Conservation (phyloP, 2,888 invertebrate species). For the Ametastegia equiseti region DNA sequence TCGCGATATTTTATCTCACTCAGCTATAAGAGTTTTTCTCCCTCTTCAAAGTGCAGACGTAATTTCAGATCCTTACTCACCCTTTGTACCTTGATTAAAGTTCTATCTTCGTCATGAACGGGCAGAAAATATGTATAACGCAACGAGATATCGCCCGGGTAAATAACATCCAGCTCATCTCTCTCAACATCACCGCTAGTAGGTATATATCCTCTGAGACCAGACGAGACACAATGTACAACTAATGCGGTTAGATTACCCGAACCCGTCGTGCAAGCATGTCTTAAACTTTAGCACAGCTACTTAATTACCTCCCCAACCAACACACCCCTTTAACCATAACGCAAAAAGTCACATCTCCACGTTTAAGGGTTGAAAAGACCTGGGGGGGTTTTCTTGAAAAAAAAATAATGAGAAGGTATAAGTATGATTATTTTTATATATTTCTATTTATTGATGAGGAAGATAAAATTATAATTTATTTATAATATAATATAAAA, state of each 20-base stretch:
- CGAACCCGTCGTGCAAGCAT: not conserved
- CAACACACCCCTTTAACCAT: not conserved
- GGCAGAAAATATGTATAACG: not conserved
- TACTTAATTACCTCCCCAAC: not conserved
- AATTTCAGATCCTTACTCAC: constrained; percentile 32
- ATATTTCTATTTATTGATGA: too few species aligned
- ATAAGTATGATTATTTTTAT: too few species aligned
- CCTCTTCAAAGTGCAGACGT: constrained; percentile 11
- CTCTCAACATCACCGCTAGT: too few species aligned
- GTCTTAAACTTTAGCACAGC: not conserved
- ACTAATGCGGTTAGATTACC: constrained; percentile 9
- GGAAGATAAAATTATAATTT: too few species aligned
- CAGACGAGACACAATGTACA: constrained; percentile 7
- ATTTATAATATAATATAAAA: too few species aligned
- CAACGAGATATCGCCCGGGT: not conserved
- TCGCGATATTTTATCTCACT: not conserved
- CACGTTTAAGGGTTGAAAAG: not conserved
- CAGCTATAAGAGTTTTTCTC: too few species aligned
- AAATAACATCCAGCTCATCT: constrained; percentile 23
- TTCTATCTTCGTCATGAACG: not conserved
- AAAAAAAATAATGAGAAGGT: too few species aligned
- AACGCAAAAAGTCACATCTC: not conserved
- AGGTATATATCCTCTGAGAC: not conserved
- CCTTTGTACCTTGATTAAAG: constrained; percentile 34
- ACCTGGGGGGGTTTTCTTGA: too few species aligned